phyloP scores from a whole-genome alignment of 2,888 invertebrate genomes.

The Sepiola atlantica region DNA sequence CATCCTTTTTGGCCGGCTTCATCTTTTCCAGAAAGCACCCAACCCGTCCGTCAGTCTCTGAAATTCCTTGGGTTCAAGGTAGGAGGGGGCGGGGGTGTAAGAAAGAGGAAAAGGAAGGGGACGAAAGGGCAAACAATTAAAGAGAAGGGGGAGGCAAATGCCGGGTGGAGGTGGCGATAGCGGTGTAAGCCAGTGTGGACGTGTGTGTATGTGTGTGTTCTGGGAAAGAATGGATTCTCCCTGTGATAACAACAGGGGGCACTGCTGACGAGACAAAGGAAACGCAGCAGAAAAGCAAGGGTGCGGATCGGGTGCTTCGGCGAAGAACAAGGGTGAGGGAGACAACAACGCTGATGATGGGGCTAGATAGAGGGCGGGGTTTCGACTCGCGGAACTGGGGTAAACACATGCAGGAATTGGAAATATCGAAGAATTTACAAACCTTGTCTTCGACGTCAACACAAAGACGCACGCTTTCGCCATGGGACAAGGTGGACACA shows the following conservation, averaged over 20 bases:
- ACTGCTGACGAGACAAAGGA: not conserved
- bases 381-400: not conserved
- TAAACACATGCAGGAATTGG: not conserved
- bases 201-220: not conserved
- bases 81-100: not conserved
- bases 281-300: not conserved
- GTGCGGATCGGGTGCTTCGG: not conserved
- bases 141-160: not conserved
- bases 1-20: not conserved
- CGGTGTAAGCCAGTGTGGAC: not conserved
- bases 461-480: not conserved
- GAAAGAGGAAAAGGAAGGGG: not conserved
- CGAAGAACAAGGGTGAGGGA: not conserved
- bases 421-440: not conserved
- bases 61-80: not conserved
- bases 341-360: not conserved
- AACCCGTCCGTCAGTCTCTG: not conserved
- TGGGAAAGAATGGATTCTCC: not conserved
- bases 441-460: not conserved
- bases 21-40: not conserved
- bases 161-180: not conserved
- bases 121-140: not conserved
- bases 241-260: not conserved
- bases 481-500: not conserved
- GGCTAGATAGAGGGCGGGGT: not conserved